These are phyloP conservation scores for Sphaeramia orbicularis DNA, from an alignment of 2,797 vertebrate genomes.

Conservation along the genomic window DNA sequence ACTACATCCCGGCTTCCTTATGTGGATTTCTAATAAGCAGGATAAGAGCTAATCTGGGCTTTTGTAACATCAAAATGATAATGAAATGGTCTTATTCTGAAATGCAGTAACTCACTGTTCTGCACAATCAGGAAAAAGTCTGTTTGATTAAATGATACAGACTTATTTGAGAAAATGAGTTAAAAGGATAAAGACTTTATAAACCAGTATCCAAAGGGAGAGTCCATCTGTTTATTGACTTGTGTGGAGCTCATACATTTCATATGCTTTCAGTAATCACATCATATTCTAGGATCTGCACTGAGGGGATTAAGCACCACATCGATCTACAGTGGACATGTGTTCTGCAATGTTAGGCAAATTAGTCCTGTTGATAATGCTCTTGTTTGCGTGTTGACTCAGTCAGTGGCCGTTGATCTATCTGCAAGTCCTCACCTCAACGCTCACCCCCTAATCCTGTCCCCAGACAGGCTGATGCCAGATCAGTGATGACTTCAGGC, in stretches of 20 bases:
- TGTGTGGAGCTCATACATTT: slow-evolving; percentile 2
- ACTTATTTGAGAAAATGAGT: slow-evolving; percentile 17
- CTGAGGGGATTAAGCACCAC: slow-evolving; percentile 34
- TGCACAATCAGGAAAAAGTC: slow-evolving; percentile 22
- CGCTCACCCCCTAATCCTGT: slow-evolving; percentile 78
- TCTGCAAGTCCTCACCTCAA: slow-evolving; percentile 71
- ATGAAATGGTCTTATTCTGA: slow-evolving; percentile 15
- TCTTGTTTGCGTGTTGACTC: slow-evolving; percentile 70
- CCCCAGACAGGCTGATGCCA: slow-evolving; percentile 83
- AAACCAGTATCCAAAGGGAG: slow-evolving; percentile 3
- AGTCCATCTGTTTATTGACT: slow-evolving; percentile 2
- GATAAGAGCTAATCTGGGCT: slow-evolving; percentile 52
- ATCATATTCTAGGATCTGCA: slow-evolving; percentile 30
- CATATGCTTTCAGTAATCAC: slow-evolving; percentile 15
- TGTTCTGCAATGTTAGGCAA: slow-evolving; percentile 55
- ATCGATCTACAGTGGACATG: slow-evolving; percentile 40
- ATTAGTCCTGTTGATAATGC: slow-evolving; percentile 64
- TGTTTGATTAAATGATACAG: background rate
- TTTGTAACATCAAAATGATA: slow-evolving; percentile 34
- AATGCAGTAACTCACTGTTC: slow-evolving; percentile 3
- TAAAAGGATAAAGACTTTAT: slow-evolving; percentile 23
- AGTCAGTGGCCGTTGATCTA: slow-evolving; percentile 67
- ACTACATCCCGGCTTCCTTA: slow-evolving; percentile 28
- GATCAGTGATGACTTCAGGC: slow-evolving; percentile 71
- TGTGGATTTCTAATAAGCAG: slow-evolving; percentile 48